These are phyloP conservation scores for Trichoplusia ni DNA, from an alignment of 1,140 invertebrate genomes.

Conservation along the genomic window DNA sequence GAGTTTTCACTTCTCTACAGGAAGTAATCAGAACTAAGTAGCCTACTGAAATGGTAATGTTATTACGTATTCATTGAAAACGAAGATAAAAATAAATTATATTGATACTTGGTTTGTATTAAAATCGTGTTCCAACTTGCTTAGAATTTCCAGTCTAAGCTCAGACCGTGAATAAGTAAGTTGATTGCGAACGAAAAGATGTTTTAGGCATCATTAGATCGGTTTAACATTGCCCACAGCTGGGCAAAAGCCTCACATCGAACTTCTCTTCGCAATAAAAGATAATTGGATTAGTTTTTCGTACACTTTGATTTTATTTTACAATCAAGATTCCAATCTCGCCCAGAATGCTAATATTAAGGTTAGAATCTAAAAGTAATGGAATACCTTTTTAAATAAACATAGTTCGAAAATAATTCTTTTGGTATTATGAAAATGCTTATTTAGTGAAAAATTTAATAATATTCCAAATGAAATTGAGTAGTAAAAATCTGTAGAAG, in stretches of 20 bases:
- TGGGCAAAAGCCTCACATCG: conserved; percentile 12
- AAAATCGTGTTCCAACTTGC: neutral
- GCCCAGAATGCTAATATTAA: conserved; percentile 10
- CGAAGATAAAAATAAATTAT: too few species aligned
- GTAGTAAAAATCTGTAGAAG: too few species aligned
- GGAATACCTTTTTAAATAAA: conserved; percentile 5
- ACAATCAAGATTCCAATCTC: conserved; percentile 8
- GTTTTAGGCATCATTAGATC: conserved; percentile 11
- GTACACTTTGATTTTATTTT: conserved; percentile 15
- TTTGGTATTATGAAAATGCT: neutral
- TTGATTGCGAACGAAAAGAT: neutral
- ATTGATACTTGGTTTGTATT: neutral
- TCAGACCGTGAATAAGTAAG: conserved; percentile 3
- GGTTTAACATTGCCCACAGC: conserved; percentile 7
- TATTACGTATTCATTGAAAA: too few species aligned
- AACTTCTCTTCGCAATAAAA: conserved; percentile 21
- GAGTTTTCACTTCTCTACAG: too few species aligned
- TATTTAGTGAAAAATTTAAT: neutral
- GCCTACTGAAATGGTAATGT: too few species aligned
- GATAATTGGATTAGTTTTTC: conserved; percentile 31
- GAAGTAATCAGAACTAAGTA: too few species aligned
- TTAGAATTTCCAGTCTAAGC: neutral
- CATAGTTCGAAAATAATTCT: neutral
- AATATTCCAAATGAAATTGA: too few species aligned
- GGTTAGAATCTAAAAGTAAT: conserved; percentile 16